These are phyloP conservation scores for Monochamus alternatus DNA, from an alignment of 2,888 invertebrate species.

Conservation along the genomic window DNA sequence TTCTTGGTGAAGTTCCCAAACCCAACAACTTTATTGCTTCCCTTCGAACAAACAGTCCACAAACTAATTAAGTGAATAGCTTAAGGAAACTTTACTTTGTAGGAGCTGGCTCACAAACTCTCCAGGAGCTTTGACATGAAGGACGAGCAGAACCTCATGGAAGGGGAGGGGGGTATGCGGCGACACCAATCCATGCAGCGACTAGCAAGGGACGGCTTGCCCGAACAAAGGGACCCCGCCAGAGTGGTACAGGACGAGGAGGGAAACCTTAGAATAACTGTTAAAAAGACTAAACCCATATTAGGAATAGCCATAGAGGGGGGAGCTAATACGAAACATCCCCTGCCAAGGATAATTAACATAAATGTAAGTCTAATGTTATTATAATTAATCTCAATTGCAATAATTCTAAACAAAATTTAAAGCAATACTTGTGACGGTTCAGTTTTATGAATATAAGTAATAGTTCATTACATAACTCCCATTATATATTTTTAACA, in stretches of 20 bases:
- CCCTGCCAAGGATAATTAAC: constrained; percentile 94
- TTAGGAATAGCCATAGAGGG: constrained; percentile 98
- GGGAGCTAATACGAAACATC: constrained; percentile 96
- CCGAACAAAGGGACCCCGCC: constrained; percentile 72
- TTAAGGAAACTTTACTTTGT: constrained; percentile 20
- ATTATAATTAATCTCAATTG: not conserved
- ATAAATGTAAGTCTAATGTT: constrained; percentile 85
- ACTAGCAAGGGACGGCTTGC: constrained; percentile 75
- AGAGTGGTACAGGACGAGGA: constrained; percentile 88
- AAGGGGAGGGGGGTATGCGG: constrained; percentile 77
- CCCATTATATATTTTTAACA: too few species aligned
- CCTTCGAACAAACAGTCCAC: too few species aligned
- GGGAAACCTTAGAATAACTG: constrained; percentile 90
- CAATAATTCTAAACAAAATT: not conserved
- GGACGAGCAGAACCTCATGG: constrained; percentile 83
- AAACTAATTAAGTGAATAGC: too few species aligned
- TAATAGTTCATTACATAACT: too few species aligned
- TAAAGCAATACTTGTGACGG: too few species aligned
- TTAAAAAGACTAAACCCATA: constrained; percentile 94
- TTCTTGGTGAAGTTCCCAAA: too few species aligned
- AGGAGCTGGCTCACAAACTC: constrained; percentile 91
- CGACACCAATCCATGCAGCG: constrained; percentile 86
- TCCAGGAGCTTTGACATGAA: constrained; percentile 93
- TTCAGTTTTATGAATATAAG: too few species aligned
- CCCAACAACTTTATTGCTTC: too few species aligned